A percentile compares a stretch with the other conserved stretches of the same genome.
Conservation (phyloP, 2,797 vertebrate species). For the Pogoniulus pusillus region DNA sequence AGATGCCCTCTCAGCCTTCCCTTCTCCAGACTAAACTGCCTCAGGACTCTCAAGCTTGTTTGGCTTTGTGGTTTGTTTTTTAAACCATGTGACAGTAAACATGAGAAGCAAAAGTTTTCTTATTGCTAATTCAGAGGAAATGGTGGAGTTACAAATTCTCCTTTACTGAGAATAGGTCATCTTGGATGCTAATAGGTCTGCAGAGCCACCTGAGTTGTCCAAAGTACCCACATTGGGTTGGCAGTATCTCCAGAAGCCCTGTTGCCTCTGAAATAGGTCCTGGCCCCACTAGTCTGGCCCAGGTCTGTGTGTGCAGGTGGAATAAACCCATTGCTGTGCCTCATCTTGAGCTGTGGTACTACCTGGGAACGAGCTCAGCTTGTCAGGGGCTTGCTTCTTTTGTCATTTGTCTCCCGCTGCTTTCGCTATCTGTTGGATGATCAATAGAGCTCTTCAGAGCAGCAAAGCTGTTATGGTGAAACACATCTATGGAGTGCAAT, state of each 20-base stretch:
- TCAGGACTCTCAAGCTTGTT: no score
- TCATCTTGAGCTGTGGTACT: background rate
- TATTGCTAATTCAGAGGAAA: background rate
- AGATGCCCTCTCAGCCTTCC: no score
- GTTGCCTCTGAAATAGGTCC: background rate
- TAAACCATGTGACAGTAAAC: background rate
- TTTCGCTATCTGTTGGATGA: background rate
- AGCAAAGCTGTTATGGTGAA: background rate
- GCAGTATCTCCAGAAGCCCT: background rate
- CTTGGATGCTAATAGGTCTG: no score
- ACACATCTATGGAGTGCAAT: background rate
- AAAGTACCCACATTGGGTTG: rapidly evolving
- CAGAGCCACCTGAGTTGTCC: background rate
- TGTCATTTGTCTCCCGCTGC: background rate
- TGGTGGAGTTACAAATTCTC: background rate
- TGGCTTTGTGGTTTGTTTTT: background rate
- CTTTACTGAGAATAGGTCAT: background rate
- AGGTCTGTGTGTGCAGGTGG: no score
- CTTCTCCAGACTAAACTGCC: no score
- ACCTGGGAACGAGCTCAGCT: background rate
- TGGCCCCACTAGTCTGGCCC: no score
- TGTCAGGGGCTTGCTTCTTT: background rate
- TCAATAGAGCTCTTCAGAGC: background rate
- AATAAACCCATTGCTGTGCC: background rate
- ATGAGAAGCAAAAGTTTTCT: background rate